Percentiles rank a stretch among this genome's conserved stretches.
phyloP scores from a whole-genome alignment of 2,797 vertebrate species.

The Bovichtus variegatus region DNA sequence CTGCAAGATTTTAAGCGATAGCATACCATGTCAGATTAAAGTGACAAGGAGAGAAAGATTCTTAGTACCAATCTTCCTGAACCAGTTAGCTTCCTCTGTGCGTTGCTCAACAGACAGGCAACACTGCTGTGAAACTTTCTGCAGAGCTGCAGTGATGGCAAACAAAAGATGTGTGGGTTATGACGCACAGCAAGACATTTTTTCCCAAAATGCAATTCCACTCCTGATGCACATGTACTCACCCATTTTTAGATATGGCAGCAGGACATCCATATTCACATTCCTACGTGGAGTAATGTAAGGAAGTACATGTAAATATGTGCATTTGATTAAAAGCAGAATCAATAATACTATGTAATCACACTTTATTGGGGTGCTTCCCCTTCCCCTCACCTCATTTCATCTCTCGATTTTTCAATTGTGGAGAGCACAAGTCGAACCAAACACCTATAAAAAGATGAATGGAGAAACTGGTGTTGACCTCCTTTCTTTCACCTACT shows the following conservation, averaged over 20 bases:
- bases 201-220: conserved; percentile 1
- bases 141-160: conserved; percentile 82
- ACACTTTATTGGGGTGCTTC: background rate
- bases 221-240: conserved; percentile 35
- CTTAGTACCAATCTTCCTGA: conserved; percentile 92
- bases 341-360: background rate
- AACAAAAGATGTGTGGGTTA: conserved; percentile 22
- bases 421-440: conserved; percentile 86
- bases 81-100: conserved; percentile 90
- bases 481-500: conserved; percentile 84
- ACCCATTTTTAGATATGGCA: conserved; percentile 84
- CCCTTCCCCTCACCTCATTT: conserved; percentile 77
- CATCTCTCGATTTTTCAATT: conserved; percentile 74
- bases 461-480: conserved; percentile 70
- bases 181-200: conserved; percentile 20
- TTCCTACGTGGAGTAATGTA: conserved; percentile 56
- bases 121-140: conserved; percentile 80
- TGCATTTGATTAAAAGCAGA: background rate
- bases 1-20: conserved; percentile 35
- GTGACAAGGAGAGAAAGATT: conserved; percentile 21
- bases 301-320: background rate
- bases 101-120: conserved; percentile 68
- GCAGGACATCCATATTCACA: conserved; percentile 74
- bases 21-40: conserved; percentile 24
- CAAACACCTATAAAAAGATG: conserved; percentile 88